Evolutionary conservation across 2,797 vertebrate genomes (phyloP).

Genomic region (Ctenopoma multispine): DNA sequence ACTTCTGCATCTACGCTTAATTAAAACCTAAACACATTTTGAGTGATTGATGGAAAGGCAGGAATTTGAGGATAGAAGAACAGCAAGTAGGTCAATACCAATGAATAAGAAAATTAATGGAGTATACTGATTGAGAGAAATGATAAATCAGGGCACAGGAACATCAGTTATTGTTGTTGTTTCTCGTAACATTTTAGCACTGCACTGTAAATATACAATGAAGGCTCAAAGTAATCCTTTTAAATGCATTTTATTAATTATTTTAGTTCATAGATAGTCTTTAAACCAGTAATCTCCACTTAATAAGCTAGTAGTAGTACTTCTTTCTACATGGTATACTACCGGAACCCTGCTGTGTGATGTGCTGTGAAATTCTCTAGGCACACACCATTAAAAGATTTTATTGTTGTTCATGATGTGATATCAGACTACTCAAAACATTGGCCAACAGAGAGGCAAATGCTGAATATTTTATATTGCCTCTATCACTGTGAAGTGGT

Average conservation of each 20-base stretch:
- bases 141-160: background rate
- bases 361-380: slow-evolving; percentile 22
- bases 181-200: background rate
- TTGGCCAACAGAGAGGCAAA: slow-evolving; percentile 54
- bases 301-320: slow-evolving; percentile 14
- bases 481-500: slow-evolving; percentile 57
- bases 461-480: slow-evolving; percentile 67
- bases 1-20: background rate
- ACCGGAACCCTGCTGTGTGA: slow-evolving; percentile 17
- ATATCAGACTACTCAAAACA: slow-evolving; percentile 63
- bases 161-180: background rate
- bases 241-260: slow-evolving; percentile 16
- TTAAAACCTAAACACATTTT: slow-evolving; percentile 19
- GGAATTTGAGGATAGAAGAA: slow-evolving; percentile 14
- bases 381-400: slow-evolving; percentile 41
- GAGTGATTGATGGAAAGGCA: background rate
- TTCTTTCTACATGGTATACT: slow-evolving; percentile 15
- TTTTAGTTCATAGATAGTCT: slow-evolving; percentile 6
- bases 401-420: slow-evolving; percentile 45
- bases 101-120: slow-evolving; percentile 3
- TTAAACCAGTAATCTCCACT: slow-evolving; percentile 17
- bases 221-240: slow-evolving; percentile 3
- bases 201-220: slow-evolving; percentile 2
- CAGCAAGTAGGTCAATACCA: background rate
- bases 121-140: slow-evolving; percentile 4